Evolutionary conservation across 2,888 invertebrate species (phyloP), one percentile per base, ranked within the genome.

Genomic region (Drosophila cyrtoloma): DNA sequence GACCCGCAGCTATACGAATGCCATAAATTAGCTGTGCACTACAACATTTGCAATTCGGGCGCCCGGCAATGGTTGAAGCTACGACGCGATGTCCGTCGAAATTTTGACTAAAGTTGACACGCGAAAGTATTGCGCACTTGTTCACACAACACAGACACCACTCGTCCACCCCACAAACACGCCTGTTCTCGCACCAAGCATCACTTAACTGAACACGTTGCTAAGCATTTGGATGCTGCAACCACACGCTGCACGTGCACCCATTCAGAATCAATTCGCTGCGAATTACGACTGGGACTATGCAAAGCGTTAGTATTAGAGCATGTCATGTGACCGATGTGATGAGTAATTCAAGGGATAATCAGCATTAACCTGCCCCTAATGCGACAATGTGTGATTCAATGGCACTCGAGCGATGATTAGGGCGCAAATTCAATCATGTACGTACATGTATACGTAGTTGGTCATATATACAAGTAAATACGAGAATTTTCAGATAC

Each of bases 191-290:
- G 47, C 62, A 57, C 53, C 42, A 47, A 51, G 26, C 62, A 33
- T 44, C 26, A 33, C 53, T 55, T 47, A 59, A 33, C 67, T 28
- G 32, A 70, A 70, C 53, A 59, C 68, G 42, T 44, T 59, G 47
- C 58, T 58, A 44, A 52, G 72, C 55, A 66, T 60, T 56, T 71
- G 58, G 57, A 56, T 62, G 61, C 26, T 71, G 68, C 57, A 71
- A 86, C 85, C 86, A 71, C 83, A 89, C 78, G 70, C 75, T 68
- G 70, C 91, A 91, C 91, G 91, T 91, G 91, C 77, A 71, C 30
- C 84, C 87, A 89, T 91, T 90, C 84, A 76, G 81, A 91, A 91
- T 91, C 91, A 84, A 91, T 91, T 91, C 91, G 91, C 70, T 82
- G 62, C 77, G 83, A 72, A 82, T 83, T 84, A 67, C 75, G 56